Percentiles rank a stretch among this genome's conserved stretches.
Evolutionary conservation across 2,888 invertebrate species (phyloP).

Genomic region (Bombylius major): DNA sequence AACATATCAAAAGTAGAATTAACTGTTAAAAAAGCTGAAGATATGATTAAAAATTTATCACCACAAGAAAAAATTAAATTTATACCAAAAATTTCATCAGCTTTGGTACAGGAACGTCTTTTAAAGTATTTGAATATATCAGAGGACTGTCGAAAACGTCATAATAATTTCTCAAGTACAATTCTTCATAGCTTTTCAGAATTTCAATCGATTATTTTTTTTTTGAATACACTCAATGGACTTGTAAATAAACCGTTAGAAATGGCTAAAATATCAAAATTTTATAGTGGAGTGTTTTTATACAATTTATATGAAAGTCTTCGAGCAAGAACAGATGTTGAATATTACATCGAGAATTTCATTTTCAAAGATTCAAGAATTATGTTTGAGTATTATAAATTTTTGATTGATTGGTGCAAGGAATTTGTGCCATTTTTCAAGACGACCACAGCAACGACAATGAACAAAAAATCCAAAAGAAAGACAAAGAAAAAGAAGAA

Average conservation of each 20-base stretch:
- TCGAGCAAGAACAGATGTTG: conserved; percentile 42
- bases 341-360: conserved; percentile 41
- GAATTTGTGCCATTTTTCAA: conserved; percentile 27
- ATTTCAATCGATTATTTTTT: conserved; percentile 32
- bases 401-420: conserved; percentile 26
- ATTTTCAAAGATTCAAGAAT: conserved; percentile 30
- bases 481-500: conserved; percentile 24
- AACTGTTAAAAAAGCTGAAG: conserved; percentile 14
- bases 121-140: conserved; percentile 33
- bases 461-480: conserved; percentile 11
- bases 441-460: conserved; percentile 12
- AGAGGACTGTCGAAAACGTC: conserved; percentile 31
- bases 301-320: conserved; percentile 59
- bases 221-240: conserved; percentile 42
- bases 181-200: conserved; percentile 33
- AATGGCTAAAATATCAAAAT: conserved; percentile 44
- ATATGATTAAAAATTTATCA: conserved; percentile 19
- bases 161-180: conserved; percentile 26
- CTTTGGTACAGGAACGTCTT: conserved; percentile 26
- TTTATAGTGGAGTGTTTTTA: conserved; percentile 61
- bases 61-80: conserved; percentile 23
- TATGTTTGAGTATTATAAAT: conserved; percentile 32
- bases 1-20: background rate
- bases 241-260: conserved; percentile 48
- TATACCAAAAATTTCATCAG: conserved; percentile 29